These are phyloP conservation scores for Cassiopea xamachana DNA, from an alignment of 30 jellyfish, hydroid and myxozoan species.

Conservation along the genomic window DNA sequence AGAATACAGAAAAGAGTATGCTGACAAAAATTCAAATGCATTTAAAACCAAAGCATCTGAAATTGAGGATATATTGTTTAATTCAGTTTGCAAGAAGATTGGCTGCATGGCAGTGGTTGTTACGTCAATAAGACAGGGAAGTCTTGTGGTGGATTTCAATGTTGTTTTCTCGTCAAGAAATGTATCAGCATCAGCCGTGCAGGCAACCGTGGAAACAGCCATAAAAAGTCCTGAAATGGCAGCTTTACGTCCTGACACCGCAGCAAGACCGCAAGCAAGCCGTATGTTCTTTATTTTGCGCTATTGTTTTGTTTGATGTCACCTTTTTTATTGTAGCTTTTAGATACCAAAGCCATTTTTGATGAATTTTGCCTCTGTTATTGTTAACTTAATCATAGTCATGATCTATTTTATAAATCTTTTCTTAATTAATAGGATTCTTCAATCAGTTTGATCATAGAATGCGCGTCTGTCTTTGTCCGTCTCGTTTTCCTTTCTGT, in stretches of 20 bases:
- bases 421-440: too few relatives aligned
- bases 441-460: too few relatives aligned
- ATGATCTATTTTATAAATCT: too few relatives aligned
- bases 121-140: constrained; percentile 42
- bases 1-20: constrained; percentile 56
- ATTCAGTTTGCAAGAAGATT: constrained; percentile 30
- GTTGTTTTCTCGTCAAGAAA: constrained; percentile 33
- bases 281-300: constrained; percentile 1
- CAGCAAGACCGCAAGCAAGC: constrained; percentile 26
- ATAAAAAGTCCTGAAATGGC: constrained; percentile 39
- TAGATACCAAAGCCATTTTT: not conserved
- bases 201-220: constrained; percentile 26
- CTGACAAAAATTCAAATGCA: constrained; percentile 30
- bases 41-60: constrained; percentile 49
- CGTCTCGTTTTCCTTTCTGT: too few relatives aligned
- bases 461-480: too few relatives aligned
- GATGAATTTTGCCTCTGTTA: too few relatives aligned
- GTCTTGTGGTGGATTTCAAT: constrained; percentile 61
- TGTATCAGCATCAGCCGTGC: constrained; percentile 20
- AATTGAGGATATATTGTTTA: constrained; percentile 41
- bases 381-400: too few relatives aligned
- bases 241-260: constrained; percentile 25
- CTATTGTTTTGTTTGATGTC: not conserved
- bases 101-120: constrained; percentile 61
- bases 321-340: not conserved